Evolutionary conservation across 92 coral and sea anemone species (phyloP), one percentile per base, ranked within the genome.

Genomic region (Zoanthus sociatus): DNA sequence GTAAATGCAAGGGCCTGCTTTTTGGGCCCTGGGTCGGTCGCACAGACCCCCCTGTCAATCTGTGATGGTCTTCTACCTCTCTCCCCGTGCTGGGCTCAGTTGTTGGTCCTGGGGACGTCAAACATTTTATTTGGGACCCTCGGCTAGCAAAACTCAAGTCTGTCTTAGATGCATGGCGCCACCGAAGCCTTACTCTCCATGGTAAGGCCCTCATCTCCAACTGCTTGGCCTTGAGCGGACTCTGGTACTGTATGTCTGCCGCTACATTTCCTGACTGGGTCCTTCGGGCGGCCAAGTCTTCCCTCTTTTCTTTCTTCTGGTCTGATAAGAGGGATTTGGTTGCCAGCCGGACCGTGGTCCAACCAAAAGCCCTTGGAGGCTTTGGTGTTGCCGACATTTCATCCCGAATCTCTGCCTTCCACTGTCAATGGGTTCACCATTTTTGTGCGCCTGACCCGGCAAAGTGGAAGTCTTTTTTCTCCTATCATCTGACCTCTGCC

Each of bases 11-110:
- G 21, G 78, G 78, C 50, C 78, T 74, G 0, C 30, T 45, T 7
- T 33, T 74, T 6, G 78, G 78, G 7, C 78, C 78, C 21, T 74
- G 78, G 78, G 18, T 9, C 16, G 50, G 51, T 15, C 78, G 78
- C 7, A 13, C 78, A 0, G 78, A 42, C 51, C 48, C 18, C 50
- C 78, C 78, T 4, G 78, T 74, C 7, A 21, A 45, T 31, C 5
- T 74, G 7, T 6, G 50, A 31, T 74, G 78, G 50, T 21, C 78
- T 53, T 21, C 48, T 5, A 17, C 71, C 32, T 64, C 71, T 21
- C 1, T 64, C 4, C 31, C 71, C 10, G 71, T 64, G 15, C 31
- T 64, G 0, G 71, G 32, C 9, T 64, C 71, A 15, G 30, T 64
- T n/a, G n/a, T 64, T 9, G 9, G 71, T n/a, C 71, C 71, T 5